Base-by-base conservation (phyloP, 2,797 vertebrate genomes). In the Nasua narica region DNA sequence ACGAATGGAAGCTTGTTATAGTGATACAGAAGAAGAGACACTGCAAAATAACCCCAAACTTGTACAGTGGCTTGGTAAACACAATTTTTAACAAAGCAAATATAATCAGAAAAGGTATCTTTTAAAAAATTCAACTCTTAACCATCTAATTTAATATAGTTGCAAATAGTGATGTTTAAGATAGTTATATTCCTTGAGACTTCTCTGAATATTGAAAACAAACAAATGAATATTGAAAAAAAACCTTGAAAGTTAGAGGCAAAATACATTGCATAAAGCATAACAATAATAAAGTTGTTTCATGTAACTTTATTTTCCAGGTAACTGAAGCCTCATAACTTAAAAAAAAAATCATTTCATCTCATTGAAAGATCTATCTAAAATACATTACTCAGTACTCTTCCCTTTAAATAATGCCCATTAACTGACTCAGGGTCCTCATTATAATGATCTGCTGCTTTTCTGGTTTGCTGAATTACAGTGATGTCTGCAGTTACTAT, bases 91-190 rank as follows among this genome's bases (percentile, higher is more conserved):
- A 87, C 76, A 94, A 93, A 84, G 37, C 1, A 1, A 79, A 54
- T 19, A 35, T 10, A 84, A 93, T 93, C 88, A 60, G 0, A 95
- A 78, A 93, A 91, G 25, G 18, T 92, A 3, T 82, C 95, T 65
- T 90, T 70, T 5, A 72, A 37, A 54, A 88, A 82, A 18, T 96
- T 94, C 0, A 65, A 16, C 46, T 94, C 82, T 60, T 90, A 96
- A 88, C 86, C 48, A 60, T 37, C 54, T 90, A 52, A 72, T 88
- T 97, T 98, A 94, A 88, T 69, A 23, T 10, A 0, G 54, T 18
- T 96, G 27, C 93, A 90, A 98, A 91, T 76, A 67, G 35, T 52
- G 37, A 81, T 78, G 92, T 74, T 77, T 67, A 92, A 78, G 12
- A 50, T 70, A 78, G 40, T 81, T 76, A n/a, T 14, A 56, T 87